Evolutionary conservation across 30 jellyfish, hydroid and myxozoan species (phyloP).

Genomic region (Hydractinia echinata): DNA sequence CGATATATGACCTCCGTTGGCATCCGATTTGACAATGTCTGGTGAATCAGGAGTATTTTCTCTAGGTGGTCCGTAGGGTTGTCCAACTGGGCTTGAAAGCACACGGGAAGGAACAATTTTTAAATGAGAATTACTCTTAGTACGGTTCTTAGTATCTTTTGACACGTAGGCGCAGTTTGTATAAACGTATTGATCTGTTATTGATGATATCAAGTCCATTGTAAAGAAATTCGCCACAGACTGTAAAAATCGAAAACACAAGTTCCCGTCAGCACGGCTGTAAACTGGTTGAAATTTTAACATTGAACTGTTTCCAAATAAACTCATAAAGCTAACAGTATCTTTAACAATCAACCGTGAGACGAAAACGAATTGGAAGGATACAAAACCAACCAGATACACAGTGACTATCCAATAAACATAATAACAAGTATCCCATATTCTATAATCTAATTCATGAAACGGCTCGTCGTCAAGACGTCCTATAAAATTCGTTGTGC

Average conservation of each 20-base stretch:
- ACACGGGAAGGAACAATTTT: neutral
- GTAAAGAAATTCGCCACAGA: conserved; percentile 7
- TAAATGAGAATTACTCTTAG: neutral
- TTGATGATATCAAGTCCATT: neutral
- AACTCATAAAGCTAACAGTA: conserved; percentile 51
- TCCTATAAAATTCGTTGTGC: neutral
- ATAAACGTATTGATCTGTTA: conserved; percentile 19
- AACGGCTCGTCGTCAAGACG: conserved; percentile 27
- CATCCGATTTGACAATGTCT: neutral
- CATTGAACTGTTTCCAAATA: conserved; percentile 58
- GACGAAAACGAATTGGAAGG: conserved; percentile 59
- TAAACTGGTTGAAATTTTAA: conserved; percentile 23
- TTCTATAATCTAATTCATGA: conserved; percentile 4
- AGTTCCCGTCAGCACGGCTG: neutral
- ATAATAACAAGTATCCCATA: conserved; percentile 41
- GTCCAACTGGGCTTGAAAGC: neutral
- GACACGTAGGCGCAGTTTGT: conserved; percentile 8
- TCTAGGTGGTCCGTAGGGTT: neutral
- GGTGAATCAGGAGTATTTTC: neutral
- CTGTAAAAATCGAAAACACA: neutral
- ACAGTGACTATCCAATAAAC: conserved; percentile 55
- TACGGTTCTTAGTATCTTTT: neutral
- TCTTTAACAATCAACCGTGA: conserved; percentile 49
- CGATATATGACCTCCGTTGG: neutral
- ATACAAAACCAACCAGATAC: conserved; percentile 59